Evolutionary conservation across 2,797 vertebrate genomes (phyloP).

Genomic region (Octomys mimax): DNA sequence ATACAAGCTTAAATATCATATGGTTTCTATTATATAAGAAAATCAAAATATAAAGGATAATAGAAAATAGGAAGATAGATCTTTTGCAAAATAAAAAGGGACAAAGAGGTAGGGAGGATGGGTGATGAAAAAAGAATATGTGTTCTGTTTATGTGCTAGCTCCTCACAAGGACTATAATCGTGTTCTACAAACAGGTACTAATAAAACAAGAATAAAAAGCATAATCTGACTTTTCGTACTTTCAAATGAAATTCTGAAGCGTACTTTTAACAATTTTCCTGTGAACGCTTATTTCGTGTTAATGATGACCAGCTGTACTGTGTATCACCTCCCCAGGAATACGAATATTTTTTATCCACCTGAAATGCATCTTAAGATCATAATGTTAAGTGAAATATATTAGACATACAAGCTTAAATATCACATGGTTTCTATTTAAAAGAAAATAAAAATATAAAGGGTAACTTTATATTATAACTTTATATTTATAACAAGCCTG

Average conservation of each 20-base stretch:
- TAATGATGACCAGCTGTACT: neutral
- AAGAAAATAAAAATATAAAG: neutral
- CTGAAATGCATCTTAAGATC: neutral
- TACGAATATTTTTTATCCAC: slow-evolving; percentile 48
- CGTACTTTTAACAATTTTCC: slow-evolving; percentile 18
- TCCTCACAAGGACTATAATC: neutral
- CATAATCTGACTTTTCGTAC: neutral
- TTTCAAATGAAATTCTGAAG: slow-evolving; percentile 26
- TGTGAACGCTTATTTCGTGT: slow-evolving; percentile 35
- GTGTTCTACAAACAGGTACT: neutral
- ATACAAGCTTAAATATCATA: neutral
- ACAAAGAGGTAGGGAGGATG: neutral
- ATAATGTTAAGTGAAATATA: neutral
- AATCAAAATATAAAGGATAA: neutral
- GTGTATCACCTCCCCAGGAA: neutral
- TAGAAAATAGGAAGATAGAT: neutral
- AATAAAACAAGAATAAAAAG: neutral
- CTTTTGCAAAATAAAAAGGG: neutral
- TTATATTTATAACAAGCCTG: neutral
- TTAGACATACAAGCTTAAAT: neutral
- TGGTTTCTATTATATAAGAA: neutral
- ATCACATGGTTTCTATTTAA: neutral
- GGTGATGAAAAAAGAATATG: neutral
- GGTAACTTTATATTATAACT: neutral
- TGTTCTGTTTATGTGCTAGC: neutral